These are phyloP conservation scores for Carlito syrichta DNA, from an alignment of 2,113 vertebrate species.

Conservation along the genomic window DNA sequence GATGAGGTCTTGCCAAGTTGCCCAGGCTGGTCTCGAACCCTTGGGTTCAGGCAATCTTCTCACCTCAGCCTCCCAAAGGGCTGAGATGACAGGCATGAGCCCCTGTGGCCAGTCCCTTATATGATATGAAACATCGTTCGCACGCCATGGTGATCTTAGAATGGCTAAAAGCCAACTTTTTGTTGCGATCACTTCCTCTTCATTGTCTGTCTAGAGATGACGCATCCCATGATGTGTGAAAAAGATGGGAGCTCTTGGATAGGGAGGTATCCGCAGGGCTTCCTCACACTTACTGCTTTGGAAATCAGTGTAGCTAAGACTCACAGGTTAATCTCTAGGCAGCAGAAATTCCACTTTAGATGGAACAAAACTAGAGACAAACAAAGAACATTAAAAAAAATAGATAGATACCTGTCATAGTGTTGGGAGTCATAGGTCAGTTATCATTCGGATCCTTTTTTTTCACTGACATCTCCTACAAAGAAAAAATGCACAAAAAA, in stretches of 20 bases:
- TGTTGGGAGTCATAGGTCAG: constrained; percentile 86
- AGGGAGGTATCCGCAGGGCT: background rate
- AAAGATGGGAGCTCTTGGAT: background rate
- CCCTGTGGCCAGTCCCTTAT: no score
- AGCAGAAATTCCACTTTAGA: background rate
- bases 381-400: background rate
- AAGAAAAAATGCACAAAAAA: constrained; percentile 64
- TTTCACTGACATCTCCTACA: constrained; percentile 77
- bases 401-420: constrained; percentile 85
- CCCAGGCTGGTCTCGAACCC: no score
- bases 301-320: background rate
- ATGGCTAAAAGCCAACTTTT: background rate
- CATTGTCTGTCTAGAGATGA: background rate
- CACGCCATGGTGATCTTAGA: background rate
- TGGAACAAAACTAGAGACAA: background rate
- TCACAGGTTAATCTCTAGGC: background rate
- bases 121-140: no score
- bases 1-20: no score
- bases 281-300: background rate
- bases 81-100: no score
- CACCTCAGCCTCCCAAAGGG: no score
- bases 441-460: constrained; percentile 81
- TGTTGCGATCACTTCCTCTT: background rate
- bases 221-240: background rate
- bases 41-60: no score